Evolutionary conservation across 2,888 invertebrate species (phyloP), one percentile per base, ranked within the genome.

Genomic region (Bugula neritina): DNA sequence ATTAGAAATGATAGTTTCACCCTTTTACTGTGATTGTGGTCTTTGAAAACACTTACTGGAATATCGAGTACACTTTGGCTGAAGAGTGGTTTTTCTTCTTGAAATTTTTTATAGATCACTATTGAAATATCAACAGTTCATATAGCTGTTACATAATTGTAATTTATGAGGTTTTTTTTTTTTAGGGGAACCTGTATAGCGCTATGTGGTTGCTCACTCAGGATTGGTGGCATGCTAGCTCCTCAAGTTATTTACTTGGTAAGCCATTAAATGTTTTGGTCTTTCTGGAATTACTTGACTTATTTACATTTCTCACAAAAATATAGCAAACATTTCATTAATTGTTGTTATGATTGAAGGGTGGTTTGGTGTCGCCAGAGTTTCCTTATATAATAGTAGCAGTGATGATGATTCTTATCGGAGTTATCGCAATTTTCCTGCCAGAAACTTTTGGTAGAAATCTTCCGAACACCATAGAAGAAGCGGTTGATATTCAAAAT

Each of bases 191-290:
- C 81, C 55, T 81, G 82, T 43, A 76, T 81, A 58, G 80, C 63
- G 2, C 31, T 63, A 3, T 63, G 77, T 17, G 74, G 79, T 1
- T 80, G 81, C 71, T 81, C 81, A 34, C 80, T 81, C 76, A 75
- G 82, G 72, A 75, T 82, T 69, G 81, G 81, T 63, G 81, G 80
- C 5, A 81, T 82, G 63, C 76, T 78, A 10, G 82, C 81, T 13
- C 81, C 81, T 69, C 80, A 81, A 73, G 76, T 82, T 71, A 79
- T 80, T 1, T 77, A 73, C 35, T 72, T 81, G 77, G 82, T 82
- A 75, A 77, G 81, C 76, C 57, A 71, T 5, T 10, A 43, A 5
- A 43, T 43, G 17, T 43, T 43, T 43, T 5, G 17, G 17, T 43
- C 43, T n/a, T n/a, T n/a, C n/a, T n/a, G n/a, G n/a, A n/a, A n/a